These are phyloP conservation scores for Pseudonaja textilis DNA, from an alignment of 2,113 vertebrate genomes.

Conservation along the genomic window DNA sequence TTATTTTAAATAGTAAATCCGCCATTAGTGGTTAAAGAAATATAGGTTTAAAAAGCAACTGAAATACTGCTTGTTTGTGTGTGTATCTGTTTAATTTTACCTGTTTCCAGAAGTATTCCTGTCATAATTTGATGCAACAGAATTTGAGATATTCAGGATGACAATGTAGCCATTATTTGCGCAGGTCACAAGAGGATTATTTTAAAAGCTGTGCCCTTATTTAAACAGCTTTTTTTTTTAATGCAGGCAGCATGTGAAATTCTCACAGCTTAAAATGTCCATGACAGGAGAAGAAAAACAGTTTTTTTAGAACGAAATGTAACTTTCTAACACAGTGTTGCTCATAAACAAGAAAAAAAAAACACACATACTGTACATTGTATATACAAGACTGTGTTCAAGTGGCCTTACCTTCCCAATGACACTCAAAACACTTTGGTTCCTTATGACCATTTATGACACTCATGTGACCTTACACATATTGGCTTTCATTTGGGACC, in stretches of 20 bases:
- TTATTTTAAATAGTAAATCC: neutral
- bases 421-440: neutral
- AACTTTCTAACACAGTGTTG: neutral
- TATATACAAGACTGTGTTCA: neutral
- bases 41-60: neutral
- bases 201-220: constrained; percentile 12
- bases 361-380: neutral
- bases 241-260: constrained; percentile 36
- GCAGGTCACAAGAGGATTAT: constrained; percentile 26
- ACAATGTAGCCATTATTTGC: constrained; percentile 18
- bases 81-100: neutral
- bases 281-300: constrained; percentile 26
- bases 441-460: neutral
- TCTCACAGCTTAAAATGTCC: constrained; percentile 33
- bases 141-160: constrained; percentile 18
- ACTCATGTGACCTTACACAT: neutral
- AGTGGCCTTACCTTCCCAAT: neutral
- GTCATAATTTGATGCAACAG: neutral
- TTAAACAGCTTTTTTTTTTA: constrained; percentile 17
- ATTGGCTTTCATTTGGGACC: neutral
- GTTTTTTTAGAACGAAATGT: neutral
- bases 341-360: neutral
- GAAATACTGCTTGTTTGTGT: neutral
- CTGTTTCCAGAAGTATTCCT: neutral
- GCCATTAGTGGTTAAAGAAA: constrained; percentile 33